Evolutionary conservation across 1,140 invertebrate species (phyloP).

Genomic region (Anastrepha ludens): DNA sequence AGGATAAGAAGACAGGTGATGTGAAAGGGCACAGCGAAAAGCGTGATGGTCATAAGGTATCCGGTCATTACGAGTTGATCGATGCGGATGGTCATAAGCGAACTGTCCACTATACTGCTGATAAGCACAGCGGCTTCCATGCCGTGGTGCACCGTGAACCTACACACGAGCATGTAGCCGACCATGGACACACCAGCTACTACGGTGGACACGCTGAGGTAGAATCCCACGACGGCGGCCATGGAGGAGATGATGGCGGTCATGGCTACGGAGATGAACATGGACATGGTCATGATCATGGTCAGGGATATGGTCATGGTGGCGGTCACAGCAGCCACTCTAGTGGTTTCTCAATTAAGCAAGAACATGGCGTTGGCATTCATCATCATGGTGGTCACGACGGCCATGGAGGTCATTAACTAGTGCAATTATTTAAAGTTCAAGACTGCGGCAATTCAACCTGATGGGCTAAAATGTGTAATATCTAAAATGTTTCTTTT

Average conservation of each 20-base stretch:
- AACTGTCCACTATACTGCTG: constrained; percentile 12
- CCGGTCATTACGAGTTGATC: constrained; percentile 23
- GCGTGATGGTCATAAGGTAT: constrained; percentile 13
- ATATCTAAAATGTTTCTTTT: not conserved
- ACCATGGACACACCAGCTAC: constrained; percentile 15
- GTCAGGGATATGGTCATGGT: not conserved
- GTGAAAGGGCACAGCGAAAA: constrained; percentile 2
- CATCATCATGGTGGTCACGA: constrained; percentile 58
- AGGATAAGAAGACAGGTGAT: not conserved
- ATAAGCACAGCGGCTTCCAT: no score
- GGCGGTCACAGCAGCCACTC: not conserved
- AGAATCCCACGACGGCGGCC: not conserved
- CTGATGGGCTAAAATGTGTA: not conserved
- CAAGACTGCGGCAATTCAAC: not conserved
- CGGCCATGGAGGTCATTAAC: constrained; percentile 58
- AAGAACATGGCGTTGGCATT: constrained; percentile 60
- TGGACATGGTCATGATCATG: constrained; percentile 18
- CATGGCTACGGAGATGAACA: not conserved
- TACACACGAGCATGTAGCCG: constrained; percentile 4
- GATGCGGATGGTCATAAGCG: constrained; percentile 33
- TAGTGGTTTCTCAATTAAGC: constrained; percentile 55
- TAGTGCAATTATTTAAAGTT: not conserved
- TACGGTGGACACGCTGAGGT: constrained; percentile 23
- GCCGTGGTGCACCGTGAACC: no score
- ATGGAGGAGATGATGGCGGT: not conserved